Evolutionary conservation across 2,888 invertebrate species (phyloP).

Genomic region (Bugulina stolonifera): DNA sequence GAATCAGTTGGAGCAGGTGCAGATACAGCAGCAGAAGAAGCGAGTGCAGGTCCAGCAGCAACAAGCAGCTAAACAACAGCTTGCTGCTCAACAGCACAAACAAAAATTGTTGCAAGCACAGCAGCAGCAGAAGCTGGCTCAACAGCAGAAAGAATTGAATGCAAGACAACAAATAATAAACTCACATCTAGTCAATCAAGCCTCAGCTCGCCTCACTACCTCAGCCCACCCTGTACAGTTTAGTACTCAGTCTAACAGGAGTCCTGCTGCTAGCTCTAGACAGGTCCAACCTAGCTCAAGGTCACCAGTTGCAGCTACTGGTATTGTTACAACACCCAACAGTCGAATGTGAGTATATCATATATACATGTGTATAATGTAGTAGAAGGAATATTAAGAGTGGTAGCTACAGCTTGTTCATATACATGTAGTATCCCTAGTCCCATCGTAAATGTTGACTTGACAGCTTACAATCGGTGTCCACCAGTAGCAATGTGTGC

Average conservation of each 20-base stretch:
- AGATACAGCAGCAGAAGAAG: neutral
- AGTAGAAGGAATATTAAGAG: too few species aligned
- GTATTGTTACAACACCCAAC: neutral
- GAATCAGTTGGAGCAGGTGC: neutral
- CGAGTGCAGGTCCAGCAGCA: neutral
- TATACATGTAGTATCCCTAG: too few species aligned
- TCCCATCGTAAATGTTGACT: too few species aligned
- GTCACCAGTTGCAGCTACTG: neutral
- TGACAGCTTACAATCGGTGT: too few species aligned
- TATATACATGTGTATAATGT: too few species aligned
- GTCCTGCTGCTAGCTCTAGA: neutral
- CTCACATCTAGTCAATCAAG: neutral
- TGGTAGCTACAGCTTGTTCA: neutral
- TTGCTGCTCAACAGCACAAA: neutral
- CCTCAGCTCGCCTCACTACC: neutral
- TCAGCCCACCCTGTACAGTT: too few species aligned
- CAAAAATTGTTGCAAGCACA: neutral
- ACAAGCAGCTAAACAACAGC: neutral
- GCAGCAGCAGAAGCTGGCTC: neutral
- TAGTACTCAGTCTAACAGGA: neutral
- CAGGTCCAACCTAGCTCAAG: neutral
- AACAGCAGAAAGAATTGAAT: neutral
- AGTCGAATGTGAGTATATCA: neutral
- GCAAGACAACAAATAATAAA: neutral
- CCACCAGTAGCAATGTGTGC: neutral